Percentiles rank a stretch among this genome's conserved stretches.
Evolutionary conservation across 2,888 invertebrate species (phyloP).

Genomic region (Agonum fuliginosum): DNA sequence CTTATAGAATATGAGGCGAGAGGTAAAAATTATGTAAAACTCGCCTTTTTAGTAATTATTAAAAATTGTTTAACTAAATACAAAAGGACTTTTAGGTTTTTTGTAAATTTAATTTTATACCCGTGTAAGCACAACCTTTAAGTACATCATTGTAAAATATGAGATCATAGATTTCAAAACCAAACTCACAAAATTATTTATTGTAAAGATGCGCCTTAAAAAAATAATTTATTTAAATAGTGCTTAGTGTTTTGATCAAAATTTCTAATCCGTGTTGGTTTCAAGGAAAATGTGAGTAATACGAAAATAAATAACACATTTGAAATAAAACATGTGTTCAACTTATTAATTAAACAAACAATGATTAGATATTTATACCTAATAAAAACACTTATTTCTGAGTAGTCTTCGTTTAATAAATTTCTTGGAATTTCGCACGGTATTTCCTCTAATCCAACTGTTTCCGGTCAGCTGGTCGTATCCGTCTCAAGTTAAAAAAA

Average conservation of each 20-base stretch:
- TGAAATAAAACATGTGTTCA: conserved; percentile 11
- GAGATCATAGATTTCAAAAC: too few species aligned
- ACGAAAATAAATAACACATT: conserved; percentile 11
- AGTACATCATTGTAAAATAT: too few species aligned
- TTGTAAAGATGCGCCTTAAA: too few species aligned
- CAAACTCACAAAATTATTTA: too few species aligned
- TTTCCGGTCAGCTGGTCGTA: conserved; percentile 49
- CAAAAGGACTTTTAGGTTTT: too few species aligned
- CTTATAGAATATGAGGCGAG: too few species aligned
- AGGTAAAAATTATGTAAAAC: too few species aligned
- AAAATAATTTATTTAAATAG: too few species aligned
- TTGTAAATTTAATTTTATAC: too few species aligned
- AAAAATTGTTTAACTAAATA: too few species aligned
- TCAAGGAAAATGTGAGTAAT: neutral
- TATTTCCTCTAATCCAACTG: conserved; percentile 41
- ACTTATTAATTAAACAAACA: conserved; percentile 4
- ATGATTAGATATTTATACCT: conserved; percentile 21
- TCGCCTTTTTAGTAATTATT: too few species aligned
- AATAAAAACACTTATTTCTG: neutral
- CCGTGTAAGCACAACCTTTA: too few species aligned
- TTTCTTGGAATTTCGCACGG: conserved; percentile 41
- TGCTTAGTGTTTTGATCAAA: neutral
- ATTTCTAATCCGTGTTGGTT: neutral
- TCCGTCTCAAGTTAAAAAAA: neutral
- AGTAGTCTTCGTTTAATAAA: conserved; percentile 13